Base-by-base conservation (phyloP, 1,140 invertebrate genomes). In the Leptopilina boulardi region DNA sequence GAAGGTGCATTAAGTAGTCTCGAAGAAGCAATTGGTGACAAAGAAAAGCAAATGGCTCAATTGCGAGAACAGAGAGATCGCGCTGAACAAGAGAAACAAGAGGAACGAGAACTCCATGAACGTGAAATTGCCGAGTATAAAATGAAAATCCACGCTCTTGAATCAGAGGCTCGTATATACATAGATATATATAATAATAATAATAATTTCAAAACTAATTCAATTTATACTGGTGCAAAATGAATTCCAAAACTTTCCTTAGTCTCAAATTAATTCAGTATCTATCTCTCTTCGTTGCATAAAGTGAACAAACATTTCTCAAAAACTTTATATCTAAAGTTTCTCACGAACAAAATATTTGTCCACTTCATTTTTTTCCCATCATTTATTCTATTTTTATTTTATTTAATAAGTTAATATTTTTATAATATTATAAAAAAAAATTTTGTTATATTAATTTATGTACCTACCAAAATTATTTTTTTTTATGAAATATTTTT, bases 21-120 rank as follows among this genome's bases (percentile, higher is more conserved):
- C 19, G 98, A 99, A 91, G 98, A 99, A 92, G 97, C 97, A 2
- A 97, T 99, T 77, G 95, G 95, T 41, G 98, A 99, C 87, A 99
- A 99, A 91, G 98, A 99, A 86, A 98, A 98, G 89, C 97, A 99
- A 92, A 98, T 99, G 92, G 93, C 94, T 80, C 96, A 99, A 91
- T 91, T 98, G 76, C 89, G 96, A 82, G 97, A 99, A 85, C 97
- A 98, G 88, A 93, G 98, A 86, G 98, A 99, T 87, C 92, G 97
- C 78, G 96, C 97, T n/a, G 98, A 99, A 91, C 96, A 98, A 83
- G 98, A 99, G 87, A 97, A 98, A 86, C 95, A 97, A 83, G 98
- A 99, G 90, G 98, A 99, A 87, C 93, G 97, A 76, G 98, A 99
- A 86, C 91, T 98, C 0, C 97, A 98, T 87, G 97, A 98, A 87